phyloP scores from a whole-genome alignment of 2,797 vertebrate species.

The Lacerta bilineata region DNA sequence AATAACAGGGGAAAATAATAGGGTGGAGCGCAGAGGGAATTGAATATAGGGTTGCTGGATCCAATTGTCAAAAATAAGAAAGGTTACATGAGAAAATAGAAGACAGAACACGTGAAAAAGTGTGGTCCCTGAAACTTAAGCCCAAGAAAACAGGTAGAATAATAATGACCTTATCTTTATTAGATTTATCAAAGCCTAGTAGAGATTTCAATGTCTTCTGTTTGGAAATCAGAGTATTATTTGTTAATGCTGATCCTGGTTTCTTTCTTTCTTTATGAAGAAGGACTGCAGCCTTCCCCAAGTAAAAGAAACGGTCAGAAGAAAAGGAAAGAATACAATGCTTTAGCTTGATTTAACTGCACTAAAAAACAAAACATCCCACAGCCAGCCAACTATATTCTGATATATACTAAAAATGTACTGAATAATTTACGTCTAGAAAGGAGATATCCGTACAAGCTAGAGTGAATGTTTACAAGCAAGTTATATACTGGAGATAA shows the following conservation, averaged over 20 bases:
- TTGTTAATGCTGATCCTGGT: neutral
- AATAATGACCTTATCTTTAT: neutral
- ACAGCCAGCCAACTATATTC: neutral
- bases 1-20: neutral
- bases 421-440: slow-evolving; percentile 32
- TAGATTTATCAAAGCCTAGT: neutral
- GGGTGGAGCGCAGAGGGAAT: neutral
- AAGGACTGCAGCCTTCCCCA: neutral
- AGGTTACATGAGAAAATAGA: neutral
- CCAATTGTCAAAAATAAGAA: neutral
- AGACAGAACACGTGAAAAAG: neutral
- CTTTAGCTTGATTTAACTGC: neutral
- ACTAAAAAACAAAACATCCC: neutral
- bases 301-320: neutral
- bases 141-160: neutral
- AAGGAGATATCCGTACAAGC: neutral
- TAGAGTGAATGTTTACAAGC: slow-evolving; percentile 51
- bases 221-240: neutral
- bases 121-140: neutral
- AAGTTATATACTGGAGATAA: slow-evolving; percentile 60
- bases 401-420: slow-evolving; percentile 21
- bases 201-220: neutral
- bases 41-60: neutral
- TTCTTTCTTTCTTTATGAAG: neutral
- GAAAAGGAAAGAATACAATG: neutral